Conservation (phyloP, 2,888 invertebrate species). For the Eupeodes luniger region DNA sequence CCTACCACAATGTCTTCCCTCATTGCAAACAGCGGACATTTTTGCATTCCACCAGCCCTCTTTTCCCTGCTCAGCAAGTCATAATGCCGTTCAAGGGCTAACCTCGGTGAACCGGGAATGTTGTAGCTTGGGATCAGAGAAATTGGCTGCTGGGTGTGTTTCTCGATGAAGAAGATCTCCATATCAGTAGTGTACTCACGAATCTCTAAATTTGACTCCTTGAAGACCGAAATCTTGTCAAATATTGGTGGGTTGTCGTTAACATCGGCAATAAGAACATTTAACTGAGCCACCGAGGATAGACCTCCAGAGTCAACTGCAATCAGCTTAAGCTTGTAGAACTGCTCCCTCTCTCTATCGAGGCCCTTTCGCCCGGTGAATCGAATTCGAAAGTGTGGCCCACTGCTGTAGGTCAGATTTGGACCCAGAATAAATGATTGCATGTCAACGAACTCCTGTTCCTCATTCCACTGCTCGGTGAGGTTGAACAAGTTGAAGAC, state of each 20-base stretch:
- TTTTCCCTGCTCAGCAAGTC: slow-evolving; percentile 48
- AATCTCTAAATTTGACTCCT: slow-evolving; percentile 88
- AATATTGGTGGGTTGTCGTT: slow-evolving; percentile 92
- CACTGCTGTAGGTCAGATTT: slow-evolving; percentile 79
- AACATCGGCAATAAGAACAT: slow-evolving; percentile 89
- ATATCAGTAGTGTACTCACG: slow-evolving; percentile 86
- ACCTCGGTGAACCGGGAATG: slow-evolving; percentile 82
- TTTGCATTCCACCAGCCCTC: slow-evolving; percentile 81
- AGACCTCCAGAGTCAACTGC: slow-evolving; percentile 92
- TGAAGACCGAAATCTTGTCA: slow-evolving; percentile 88
- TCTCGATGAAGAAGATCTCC: slow-evolving; percentile 84
- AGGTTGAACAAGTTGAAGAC: slow-evolving; percentile 82
- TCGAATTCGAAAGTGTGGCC: slow-evolving; percentile 81
- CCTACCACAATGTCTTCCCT: slow-evolving; percentile 90
- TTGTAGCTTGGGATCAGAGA: slow-evolving; percentile 77
- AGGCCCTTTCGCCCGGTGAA: slow-evolving; percentile 84
- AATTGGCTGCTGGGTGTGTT: slow-evolving; percentile 77
- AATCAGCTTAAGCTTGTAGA: slow-evolving; percentile 89
- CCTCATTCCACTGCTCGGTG: slow-evolving; percentile 83
- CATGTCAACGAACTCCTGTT: slow-evolving; percentile 82
- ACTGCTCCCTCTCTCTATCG: slow-evolving; percentile 90
- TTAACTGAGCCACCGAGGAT: slow-evolving; percentile 89
- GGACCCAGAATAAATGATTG: slow-evolving; percentile 82
- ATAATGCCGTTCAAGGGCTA: slow-evolving; percentile 73
- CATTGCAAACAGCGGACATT: slow-evolving; percentile 87